A percentile compares a stretch with the other conserved stretches of the same genome.
phyloP scores from a whole-genome alignment of 2,797 vertebrate genomes.

The Coilia nasus region DNA sequence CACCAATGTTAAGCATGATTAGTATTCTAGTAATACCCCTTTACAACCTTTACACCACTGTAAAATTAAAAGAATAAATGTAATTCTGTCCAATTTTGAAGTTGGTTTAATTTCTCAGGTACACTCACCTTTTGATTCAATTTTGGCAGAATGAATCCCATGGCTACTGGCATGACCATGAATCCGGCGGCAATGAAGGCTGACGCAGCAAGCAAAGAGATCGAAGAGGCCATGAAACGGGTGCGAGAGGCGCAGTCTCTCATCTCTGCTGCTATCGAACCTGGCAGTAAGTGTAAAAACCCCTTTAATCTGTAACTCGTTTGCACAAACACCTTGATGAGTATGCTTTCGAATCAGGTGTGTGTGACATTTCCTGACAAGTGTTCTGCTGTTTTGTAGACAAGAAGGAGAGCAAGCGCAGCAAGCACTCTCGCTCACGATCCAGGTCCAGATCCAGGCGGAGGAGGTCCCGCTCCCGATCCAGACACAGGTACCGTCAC shows the following conservation, averaged over 20 bases:
- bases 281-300: conserved; percentile 77
- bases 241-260: conserved; percentile 95
- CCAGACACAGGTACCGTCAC: conserved; percentile 82
- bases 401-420: conserved; percentile 88
- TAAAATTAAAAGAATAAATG: too few species aligned
- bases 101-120: not conserved
- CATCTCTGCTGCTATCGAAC: conserved; percentile 97
- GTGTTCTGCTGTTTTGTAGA: conserved; percentile 65
- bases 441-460: conserved; percentile 89
- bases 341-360: not conserved
- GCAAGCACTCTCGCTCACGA: conserved; percentile 82
- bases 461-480: conserved; percentile 87
- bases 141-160: conserved; percentile 85
- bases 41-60: too few species aligned
- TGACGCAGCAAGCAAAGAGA: conserved; percentile 93
- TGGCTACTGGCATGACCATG: conserved; percentile 88
- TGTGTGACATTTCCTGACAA: not conserved
- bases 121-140: not conserved
- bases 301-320: not conserved
- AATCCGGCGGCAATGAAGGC: conserved; percentile 85
- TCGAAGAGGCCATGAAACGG: conserved; percentile 99
- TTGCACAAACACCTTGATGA: not conserved
- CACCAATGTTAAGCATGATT: too few species aligned
- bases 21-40: too few species aligned
- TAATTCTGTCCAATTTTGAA: too few species aligned